Percentiles rank a stretch among this genome's conserved stretches.
These are phyloP conservation scores for Metridium senile DNA, from an alignment of 92 coral and sea anemone genomes.

Conservation along the genomic window DNA sequence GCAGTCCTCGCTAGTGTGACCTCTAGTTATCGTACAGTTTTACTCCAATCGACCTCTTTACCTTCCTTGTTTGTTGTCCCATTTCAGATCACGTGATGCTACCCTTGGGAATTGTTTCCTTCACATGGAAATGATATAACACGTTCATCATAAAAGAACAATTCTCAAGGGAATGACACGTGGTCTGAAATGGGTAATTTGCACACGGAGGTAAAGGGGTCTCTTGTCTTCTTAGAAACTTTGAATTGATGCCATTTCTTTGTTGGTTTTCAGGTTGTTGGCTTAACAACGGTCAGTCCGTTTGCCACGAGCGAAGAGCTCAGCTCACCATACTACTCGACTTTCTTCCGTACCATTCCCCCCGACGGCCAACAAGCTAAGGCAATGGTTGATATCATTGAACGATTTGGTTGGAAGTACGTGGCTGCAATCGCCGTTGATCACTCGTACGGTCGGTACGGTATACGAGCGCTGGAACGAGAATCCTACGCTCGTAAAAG, in stretches of 20 bases:
- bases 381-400: slow-evolving; percentile 80
- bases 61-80: no score
- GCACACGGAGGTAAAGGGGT: no score
- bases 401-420: slow-evolving; percentile 72
- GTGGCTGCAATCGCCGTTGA: slow-evolving; percentile 73
- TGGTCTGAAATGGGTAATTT: neutral
- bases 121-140: no score
- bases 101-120: no score
- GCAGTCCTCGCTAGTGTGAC: no score
- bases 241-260: no score
- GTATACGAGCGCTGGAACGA: slow-evolving; percentile 67
- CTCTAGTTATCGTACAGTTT: no score
- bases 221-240: no score
- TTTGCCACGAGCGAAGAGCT: slow-evolving; percentile 76
- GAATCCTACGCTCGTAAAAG: slow-evolving; percentile 60
- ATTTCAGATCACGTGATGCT: no score
- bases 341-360: slow-evolving; percentile 71
- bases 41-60: no score
- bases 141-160: no score
- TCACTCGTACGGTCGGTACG: slow-evolving; percentile 76
- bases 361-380: slow-evolving; percentile 75
- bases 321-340: slow-evolving; percentile 53
- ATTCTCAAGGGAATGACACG: no score
- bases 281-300: slow-evolving; percentile 54
- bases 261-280: slow-evolving; percentile 60